Evolutionary conservation across 2,113 vertebrate species (phyloP), one percentile per base, ranked within the genome.

Genomic region (Rhinichthys klamathensis): DNA sequence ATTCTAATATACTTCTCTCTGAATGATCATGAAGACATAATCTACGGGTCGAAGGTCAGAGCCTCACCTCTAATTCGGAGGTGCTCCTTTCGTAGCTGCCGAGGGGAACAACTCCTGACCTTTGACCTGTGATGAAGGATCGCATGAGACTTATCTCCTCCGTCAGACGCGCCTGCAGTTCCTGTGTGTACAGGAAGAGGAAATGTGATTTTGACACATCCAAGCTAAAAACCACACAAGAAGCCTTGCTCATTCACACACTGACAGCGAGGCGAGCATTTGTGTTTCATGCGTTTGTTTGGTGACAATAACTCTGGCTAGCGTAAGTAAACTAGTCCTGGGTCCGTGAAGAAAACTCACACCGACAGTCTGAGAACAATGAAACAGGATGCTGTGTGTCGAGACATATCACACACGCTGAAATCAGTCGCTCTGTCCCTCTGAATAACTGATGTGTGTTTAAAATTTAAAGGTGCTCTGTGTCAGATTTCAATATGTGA

Each of bases 141-240:
- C 96, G 95, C 90, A 99, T 95, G 58, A 96, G 96, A 80, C 94
- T 95, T 0, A 99, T 97, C 92, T 99, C 97, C 63, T 98, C 97
- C 0, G 95, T 96, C 85, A 99, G 93, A 84, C 94, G 95, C 6
- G 86, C 83, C 74, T 98, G 97, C 75, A 99, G 95, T 88, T 97
- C 97, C 98, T 99, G 93, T 7, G 30, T 88, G 30, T 41, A 80
- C 13, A 67, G 16, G 5, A 73, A 84, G 6, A 82, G 38, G 38
- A 63, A 80, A 73, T 35, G 51, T 54, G 25, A 15, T n/a, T 32
- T n/a, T 51, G 32, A 76, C 35, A 25, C 12, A 2, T 15, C 2
- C 38, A n/a, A 67, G n/a, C 70, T 49, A 25, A 79, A 79, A 41
- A 15, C 77, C 56, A 61, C 56, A 61, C 23, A 79, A 0, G 30